Evolutionary conservation across 2,888 invertebrate genomes (phyloP).

Genomic region (Adelphocoris suturalis): DNA sequence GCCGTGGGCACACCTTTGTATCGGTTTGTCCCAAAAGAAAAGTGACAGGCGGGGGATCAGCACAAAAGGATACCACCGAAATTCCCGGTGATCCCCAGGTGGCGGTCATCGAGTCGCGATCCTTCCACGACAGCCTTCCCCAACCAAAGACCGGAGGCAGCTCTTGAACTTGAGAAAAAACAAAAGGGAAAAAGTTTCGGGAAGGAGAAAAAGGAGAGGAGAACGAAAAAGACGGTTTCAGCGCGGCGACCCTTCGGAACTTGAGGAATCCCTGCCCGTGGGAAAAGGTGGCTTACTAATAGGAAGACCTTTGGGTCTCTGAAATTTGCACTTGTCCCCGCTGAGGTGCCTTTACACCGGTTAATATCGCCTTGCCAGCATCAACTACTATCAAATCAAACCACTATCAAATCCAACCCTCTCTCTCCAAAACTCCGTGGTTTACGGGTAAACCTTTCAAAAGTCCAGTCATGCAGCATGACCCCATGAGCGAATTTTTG

Average conservation of each 20-base stretch:
- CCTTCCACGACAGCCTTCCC: neutral
- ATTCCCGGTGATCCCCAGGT: conserved; percentile 30
- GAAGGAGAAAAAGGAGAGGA: neutral
- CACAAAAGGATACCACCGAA: conserved; percentile 28
- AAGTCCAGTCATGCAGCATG: no score
- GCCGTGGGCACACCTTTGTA: neutral
- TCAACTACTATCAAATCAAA: no score
- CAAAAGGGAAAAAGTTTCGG: neutral
- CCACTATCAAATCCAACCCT: no score
- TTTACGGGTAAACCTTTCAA: no score
- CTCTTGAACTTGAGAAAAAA: conserved; percentile 25
- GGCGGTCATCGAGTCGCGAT: neutral
- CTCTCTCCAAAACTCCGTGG: no score
- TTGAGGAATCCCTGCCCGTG: conserved; percentile 51
- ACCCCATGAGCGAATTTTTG: no score
- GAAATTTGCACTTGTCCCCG: conserved; percentile 28
- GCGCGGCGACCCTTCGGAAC: conserved; percentile 22
- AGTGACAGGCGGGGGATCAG: neutral
- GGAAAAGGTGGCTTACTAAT: conserved; percentile 65
- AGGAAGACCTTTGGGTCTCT: conserved; percentile 22
- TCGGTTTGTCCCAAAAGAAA: neutral
- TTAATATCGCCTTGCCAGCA: no score
- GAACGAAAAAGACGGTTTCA: neutral
- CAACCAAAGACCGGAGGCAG: conserved; percentile 61
- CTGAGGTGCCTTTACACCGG: neutral